Evolutionary conservation across 1,140 invertebrate species (phyloP).

Genomic region (Cephus cinctus): DNA sequence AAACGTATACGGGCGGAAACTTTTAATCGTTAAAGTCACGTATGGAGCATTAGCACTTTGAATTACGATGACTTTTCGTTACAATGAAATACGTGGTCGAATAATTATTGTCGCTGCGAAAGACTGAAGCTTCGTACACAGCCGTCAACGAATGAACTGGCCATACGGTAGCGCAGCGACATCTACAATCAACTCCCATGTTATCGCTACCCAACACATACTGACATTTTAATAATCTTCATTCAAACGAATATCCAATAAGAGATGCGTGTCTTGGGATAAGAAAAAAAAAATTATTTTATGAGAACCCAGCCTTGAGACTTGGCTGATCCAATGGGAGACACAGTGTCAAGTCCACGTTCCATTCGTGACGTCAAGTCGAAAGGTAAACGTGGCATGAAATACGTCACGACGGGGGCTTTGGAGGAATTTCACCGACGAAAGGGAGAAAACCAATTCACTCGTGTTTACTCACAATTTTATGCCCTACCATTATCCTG

Average conservation of each 20-base stretch:
- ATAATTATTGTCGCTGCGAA: no score
- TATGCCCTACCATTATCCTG: slow-evolving; percentile 1
- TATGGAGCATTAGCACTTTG: no score
- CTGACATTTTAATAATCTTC: not conserved
- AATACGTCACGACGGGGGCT: no score
- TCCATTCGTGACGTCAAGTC: not conserved
- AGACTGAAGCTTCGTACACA: no score
- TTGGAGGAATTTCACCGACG: not conserved
- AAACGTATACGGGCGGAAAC: no score
- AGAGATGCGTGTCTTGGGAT: not conserved
- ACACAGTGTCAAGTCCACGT: not conserved
- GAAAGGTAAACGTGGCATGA: not conserved
- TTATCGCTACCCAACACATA: no score
- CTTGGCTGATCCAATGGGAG: not conserved
- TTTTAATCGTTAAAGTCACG: no score
- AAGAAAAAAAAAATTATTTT: not conserved
- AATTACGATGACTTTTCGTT: no score
- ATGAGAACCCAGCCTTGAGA: not conserved
- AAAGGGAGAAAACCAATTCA: slow-evolving; percentile 1
- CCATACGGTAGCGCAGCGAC: no score
- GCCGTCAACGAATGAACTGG: no score
- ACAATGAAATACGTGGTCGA: no score
- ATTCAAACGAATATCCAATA: not conserved
- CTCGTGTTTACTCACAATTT: slow-evolving; percentile 1
- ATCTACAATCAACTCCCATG: no score